Conservation (phyloP, 2,888 invertebrate genomes). For the Cheilosia variabilis region DNA sequence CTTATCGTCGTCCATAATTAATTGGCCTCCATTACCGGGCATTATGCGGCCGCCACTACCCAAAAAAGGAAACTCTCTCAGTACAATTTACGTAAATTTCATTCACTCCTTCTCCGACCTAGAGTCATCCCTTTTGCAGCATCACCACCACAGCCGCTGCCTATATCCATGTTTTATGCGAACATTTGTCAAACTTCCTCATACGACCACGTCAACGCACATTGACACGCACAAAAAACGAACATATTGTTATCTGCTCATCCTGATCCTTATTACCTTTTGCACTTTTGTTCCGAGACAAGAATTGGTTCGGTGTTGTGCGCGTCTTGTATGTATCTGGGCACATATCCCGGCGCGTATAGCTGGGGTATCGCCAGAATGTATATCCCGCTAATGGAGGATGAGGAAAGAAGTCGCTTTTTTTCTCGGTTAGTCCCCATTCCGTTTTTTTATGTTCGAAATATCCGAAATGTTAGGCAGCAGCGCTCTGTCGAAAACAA, state of each 20-base stretch:
- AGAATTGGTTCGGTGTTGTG: constrained; percentile 57
- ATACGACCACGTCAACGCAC: constrained; percentile 45
- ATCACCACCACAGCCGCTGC: constrained; percentile 28
- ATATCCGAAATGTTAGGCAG: constrained; percentile 58
- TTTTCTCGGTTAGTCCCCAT: constrained; percentile 32
- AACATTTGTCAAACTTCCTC: constrained; percentile 71
- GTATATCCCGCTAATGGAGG: constrained; percentile 66
- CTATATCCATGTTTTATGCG: constrained; percentile 67
- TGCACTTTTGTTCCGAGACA: constrained; percentile 73
- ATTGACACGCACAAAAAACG: constrained; percentile 19
- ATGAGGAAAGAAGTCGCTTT: constrained; percentile 18
- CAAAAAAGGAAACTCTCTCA: constrained; percentile 37
- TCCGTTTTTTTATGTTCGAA: constrained; percentile 62
- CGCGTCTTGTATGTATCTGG: constrained; percentile 8
- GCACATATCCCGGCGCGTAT: not conserved
- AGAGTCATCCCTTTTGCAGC: constrained; percentile 28
- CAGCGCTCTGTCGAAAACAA: constrained; percentile 52
- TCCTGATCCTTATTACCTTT: constrained; percentile 75
- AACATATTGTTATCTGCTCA: constrained; percentile 74
- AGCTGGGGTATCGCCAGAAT: not conserved
- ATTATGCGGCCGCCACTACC: constrained; percentile 51
- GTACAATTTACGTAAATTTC: constrained; percentile 70
- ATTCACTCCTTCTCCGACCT: constrained; percentile 41
- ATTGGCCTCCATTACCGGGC: constrained; percentile 68
- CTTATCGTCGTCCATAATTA: constrained; percentile 69